Conservation (phyloP, 2,113 vertebrate genomes). For the Bagarius yarrelli region DNA sequence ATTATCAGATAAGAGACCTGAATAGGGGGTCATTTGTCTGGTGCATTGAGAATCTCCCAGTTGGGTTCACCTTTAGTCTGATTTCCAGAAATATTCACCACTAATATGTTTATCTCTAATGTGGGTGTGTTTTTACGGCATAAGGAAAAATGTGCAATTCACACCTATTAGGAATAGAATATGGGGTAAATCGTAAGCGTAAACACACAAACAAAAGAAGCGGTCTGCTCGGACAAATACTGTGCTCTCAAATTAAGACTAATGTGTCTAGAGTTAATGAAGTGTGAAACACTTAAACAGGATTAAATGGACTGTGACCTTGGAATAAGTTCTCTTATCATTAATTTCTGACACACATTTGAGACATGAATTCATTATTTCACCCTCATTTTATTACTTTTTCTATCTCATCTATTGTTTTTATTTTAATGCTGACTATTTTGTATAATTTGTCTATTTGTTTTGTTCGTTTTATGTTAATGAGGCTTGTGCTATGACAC, state of each 20-base stretch:
- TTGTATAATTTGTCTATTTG: neutral
- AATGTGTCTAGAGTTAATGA: constrained; percentile 43
- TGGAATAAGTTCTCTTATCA: constrained; percentile 27
- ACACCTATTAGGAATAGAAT: neutral
- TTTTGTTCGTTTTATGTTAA: too few relatives aligned
- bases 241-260: constrained; percentile 36
- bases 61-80: constrained; percentile 35
- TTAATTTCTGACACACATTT: neutral
- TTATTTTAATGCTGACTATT: neutral
- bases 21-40: constrained; percentile 52
- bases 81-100: constrained; percentile 30
- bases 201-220: constrained; percentile 1
- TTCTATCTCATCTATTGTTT: constrained; percentile 3
- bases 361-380: constrained; percentile 12
- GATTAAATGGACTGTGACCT: constrained; percentile 57
- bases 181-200: neutral
- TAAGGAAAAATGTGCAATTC: constrained; percentile 12
- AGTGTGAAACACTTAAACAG: constrained; percentile 33
- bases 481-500: neutral
- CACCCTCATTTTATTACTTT: constrained; percentile 2
- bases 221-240: constrained; percentile 27
- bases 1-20: constrained; percentile 56
- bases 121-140: constrained; percentile 18
- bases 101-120: constrained; percentile 35
- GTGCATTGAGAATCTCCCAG: constrained; percentile 41